Percentiles rank a stretch among this genome's conserved stretches.
These are phyloP conservation scores for Hydrozoanthus tunicans DNA, from an alignment of 64 coral and sea anemone species.

Conservation along the genomic window DNA sequence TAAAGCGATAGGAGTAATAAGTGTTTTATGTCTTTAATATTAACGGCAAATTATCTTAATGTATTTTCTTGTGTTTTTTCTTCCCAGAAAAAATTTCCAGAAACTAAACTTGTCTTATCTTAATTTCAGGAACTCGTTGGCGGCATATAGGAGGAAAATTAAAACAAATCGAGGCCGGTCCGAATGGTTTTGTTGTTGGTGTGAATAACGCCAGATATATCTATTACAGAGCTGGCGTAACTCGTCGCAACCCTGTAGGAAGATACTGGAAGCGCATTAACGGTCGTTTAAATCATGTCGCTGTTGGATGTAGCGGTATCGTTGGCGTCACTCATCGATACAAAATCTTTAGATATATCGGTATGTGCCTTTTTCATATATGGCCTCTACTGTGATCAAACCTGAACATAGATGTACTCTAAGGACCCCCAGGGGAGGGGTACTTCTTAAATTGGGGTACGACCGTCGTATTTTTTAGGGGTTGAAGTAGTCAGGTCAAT, in stretches of 20 bases:
- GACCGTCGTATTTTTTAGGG: too few relatives aligned
- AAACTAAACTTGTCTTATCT: not conserved
- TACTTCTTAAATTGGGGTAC: too few relatives aligned
- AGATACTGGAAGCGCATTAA: not conserved
- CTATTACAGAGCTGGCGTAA: not conserved
- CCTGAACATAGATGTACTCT: too few relatives aligned
- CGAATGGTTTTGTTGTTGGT: not conserved
- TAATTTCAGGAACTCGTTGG: not conserved
- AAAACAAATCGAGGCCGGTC: not conserved
- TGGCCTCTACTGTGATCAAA: too few relatives aligned
- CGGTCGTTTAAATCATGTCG: not conserved
- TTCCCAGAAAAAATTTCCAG: too few relatives aligned
- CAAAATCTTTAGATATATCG: not conserved
- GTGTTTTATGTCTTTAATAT: too few relatives aligned
- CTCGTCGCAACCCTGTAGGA: not conserved
- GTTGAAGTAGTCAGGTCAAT: too few relatives aligned
- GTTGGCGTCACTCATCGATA: not conserved
- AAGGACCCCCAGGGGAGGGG: too few relatives aligned
- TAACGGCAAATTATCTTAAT: too few relatives aligned
- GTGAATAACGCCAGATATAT: not conserved
- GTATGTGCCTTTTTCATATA: not conserved
- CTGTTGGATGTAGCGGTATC: not conserved
- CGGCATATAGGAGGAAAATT: not conserved
- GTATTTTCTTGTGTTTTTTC: too few relatives aligned
- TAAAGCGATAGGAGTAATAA: too few relatives aligned